Conservation (phyloP, 2,113 vertebrate genomes). For the Chascanopsetta lugubris region DNA sequence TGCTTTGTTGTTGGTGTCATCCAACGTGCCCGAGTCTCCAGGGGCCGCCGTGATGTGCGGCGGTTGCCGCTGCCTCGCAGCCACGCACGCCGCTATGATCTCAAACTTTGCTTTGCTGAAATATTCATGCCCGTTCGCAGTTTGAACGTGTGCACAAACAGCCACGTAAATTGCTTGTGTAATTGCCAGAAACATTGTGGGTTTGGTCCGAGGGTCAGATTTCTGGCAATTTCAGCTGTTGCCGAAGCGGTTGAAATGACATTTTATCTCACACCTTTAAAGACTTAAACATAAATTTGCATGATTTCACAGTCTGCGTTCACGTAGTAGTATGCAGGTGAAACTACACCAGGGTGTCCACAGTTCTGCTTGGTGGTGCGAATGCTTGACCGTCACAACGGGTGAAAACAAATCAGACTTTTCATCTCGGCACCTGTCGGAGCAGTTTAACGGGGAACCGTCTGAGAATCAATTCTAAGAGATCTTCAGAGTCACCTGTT, state of each 20-base stretch:
- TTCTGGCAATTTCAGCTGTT: constrained; percentile 18
- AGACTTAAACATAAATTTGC: constrained; percentile 15
- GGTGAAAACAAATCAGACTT: constrained; percentile 17
- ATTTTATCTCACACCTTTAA: constrained; percentile 7
- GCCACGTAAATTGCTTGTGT: constrained; percentile 50
- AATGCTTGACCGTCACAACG: neutral
- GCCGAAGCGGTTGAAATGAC: neutral
- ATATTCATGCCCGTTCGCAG: constrained; percentile 62
- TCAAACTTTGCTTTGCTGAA: constrained; percentile 51
- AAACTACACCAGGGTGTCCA: no score
- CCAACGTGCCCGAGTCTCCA: constrained; percentile 24
- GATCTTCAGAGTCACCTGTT: constrained; percentile 19
- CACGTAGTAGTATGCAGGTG: no score
- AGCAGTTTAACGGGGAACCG: constrained; percentile 24
- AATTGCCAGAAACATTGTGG: constrained; percentile 57
- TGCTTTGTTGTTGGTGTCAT: constrained; percentile 61
- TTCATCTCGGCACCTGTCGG: constrained; percentile 41
- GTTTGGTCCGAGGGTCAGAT: constrained; percentile 35
- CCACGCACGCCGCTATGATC: constrained; percentile 35
- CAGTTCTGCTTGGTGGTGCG: neutral
- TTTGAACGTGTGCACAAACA: constrained; percentile 28
- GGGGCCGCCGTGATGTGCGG: constrained; percentile 23
- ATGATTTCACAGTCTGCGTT: no score
- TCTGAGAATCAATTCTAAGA: constrained; percentile 24
- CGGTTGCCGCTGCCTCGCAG: constrained; percentile 4